Evolutionary conservation across 2,113 vertebrate genomes (phyloP).

Genomic region (Megatriorchis doriae): DNA sequence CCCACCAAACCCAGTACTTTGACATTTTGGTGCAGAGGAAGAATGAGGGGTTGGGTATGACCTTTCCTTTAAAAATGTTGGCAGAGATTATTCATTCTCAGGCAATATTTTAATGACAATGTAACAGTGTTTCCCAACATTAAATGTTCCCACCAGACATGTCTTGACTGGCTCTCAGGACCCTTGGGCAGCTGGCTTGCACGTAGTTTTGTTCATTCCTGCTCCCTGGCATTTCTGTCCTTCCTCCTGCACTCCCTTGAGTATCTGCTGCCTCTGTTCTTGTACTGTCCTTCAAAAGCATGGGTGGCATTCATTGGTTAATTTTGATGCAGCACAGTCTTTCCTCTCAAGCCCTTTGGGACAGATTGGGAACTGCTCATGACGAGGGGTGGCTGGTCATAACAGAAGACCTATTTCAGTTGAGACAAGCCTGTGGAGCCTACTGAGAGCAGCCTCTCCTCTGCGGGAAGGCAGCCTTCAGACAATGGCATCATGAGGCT

Average conservation of each 20-base stretch:
- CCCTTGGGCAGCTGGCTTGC: neutral
- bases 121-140: neutral
- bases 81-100: neutral
- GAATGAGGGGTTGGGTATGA: neutral
- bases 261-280: neutral
- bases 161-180: neutral
- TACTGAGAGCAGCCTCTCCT: neutral
- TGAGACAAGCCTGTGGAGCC: accelerated
- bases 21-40: neutral
- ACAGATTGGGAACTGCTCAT: neutral
- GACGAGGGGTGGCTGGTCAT: neutral
- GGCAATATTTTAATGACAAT: neutral
- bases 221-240: neutral
- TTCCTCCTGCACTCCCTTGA: neutral
- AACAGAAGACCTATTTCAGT: neutral
- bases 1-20: neutral
- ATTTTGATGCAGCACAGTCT: neutral
- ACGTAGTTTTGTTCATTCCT: neutral
- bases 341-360: neutral
- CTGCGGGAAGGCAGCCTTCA: neutral
- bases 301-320: neutral
- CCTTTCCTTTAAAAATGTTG: neutral
- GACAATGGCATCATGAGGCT: neutral
- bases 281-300: neutral
- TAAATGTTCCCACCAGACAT: neutral